These are phyloP conservation scores for Drosophila planitibia DNA, from an alignment of 2,888 invertebrate genomes.

Conservation along the genomic window DNA sequence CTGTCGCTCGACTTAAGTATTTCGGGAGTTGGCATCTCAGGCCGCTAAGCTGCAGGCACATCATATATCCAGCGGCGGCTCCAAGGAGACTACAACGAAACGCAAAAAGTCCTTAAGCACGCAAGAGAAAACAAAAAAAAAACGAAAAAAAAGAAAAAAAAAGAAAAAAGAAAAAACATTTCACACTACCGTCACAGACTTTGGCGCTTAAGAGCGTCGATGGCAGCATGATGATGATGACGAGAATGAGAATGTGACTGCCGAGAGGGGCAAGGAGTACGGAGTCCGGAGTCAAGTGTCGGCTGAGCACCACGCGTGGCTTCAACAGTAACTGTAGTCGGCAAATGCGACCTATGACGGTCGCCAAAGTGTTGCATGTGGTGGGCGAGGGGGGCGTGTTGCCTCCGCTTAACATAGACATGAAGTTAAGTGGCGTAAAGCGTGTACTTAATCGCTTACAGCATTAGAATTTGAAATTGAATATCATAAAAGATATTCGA, in stretches of 20 bases:
- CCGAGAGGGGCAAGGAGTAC: background rate
- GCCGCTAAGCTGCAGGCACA: slow-evolving; percentile 72
- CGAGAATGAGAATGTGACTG: slow-evolving; percentile 24
- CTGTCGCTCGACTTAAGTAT: slow-evolving; percentile 44
- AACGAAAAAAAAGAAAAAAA: background rate
- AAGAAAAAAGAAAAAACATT: slow-evolving; percentile 26
- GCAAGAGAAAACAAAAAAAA: slow-evolving; percentile 6
- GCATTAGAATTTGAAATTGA: slow-evolving; percentile 82
- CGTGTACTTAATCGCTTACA: slow-evolving; percentile 82
- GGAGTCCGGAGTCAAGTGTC: slow-evolving; percentile 63
- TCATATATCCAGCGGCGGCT: slow-evolving; percentile 54
- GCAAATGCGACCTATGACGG: slow-evolving; percentile 53
- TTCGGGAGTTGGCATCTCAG: slow-evolving; percentile 40
- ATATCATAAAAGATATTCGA: slow-evolving; percentile 79
- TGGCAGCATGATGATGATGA: slow-evolving; percentile 54
- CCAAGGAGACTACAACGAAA: slow-evolving; percentile 39
- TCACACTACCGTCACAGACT: slow-evolving; percentile 41
- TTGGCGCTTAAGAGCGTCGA: slow-evolving; percentile 76
- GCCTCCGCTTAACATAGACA: slow-evolving; percentile 46
- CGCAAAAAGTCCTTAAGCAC: slow-evolving; percentile 73
- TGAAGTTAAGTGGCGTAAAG: slow-evolving; percentile 83
- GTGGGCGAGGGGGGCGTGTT: background rate
- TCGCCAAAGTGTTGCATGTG: slow-evolving; percentile 35
- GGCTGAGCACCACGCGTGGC: slow-evolving; percentile 55
- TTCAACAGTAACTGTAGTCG: slow-evolving; percentile 70